Evolutionary conservation across 2,888 invertebrate genomes (phyloP), one percentile per base, ranked within the genome.

Genomic region (Amaurobius ferox): DNA sequence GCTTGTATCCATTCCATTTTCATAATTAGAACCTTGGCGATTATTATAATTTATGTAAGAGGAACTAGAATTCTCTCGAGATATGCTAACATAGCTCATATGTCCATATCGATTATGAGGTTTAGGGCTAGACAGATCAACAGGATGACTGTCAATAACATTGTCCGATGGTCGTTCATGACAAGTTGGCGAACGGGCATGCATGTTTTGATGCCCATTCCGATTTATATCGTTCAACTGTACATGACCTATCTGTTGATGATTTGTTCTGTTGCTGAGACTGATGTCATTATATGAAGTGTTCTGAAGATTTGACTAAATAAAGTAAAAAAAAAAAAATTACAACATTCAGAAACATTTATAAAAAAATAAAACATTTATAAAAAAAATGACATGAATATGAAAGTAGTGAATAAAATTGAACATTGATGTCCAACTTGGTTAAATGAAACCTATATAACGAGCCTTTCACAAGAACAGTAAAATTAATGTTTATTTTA

Each of bases 81-180:
- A 19, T 3, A 73, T 28, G 26, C 30, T 70, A 29, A 70, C 11
- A 16, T 68, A 73, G 28, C 64, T 55, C 55, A 79, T 71, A 19
- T 32, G 76, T n/a, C 73, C 72, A 67, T 64, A 86, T 26, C 81
- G 35, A 11, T 30, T 62, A 3, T 30, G 66, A 16, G 87, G 80
- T 35, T 80, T 80, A 19, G 79, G 87, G 30, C 81, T 87, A 23
- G 87, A 87, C 39, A 87, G 61, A 74, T 87, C 87, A 32, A 87
- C 87, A 40, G 87, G 87, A 48, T 78, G 80, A 48, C 77, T 72
- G 19, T 87, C 87, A 16, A 81, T 62, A 26, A 80, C 80, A 55
- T 30, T 61, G 19, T 62, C 68, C 23, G 67, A 32, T 28, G 73
- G 80, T 30, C 67, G 55, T 48, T 61, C 67, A 9, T 67, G 73